phyloP scores from a whole-genome alignment of 2,797 vertebrate genomes.

The Syngnathus acus region DNA sequence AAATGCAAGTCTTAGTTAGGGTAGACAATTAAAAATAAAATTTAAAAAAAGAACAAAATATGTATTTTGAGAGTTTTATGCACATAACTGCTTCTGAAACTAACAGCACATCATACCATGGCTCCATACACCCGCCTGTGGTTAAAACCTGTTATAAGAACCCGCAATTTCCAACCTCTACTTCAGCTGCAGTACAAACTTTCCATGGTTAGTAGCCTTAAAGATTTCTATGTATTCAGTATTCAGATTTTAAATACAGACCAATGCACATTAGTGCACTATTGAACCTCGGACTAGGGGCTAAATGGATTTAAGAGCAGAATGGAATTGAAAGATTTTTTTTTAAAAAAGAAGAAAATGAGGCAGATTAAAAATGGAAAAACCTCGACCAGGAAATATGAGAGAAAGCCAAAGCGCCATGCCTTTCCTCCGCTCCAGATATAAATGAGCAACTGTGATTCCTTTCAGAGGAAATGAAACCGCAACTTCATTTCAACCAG shows the following conservation, averaged over 20 bases:
- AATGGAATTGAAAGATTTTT: conserved; percentile 46
- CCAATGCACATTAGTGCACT: conserved; percentile 6
- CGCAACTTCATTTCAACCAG: background rate
- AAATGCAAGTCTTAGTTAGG: too few species aligned
- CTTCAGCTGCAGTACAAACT: conserved; percentile 19
- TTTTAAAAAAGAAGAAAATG: conserved; percentile 10
- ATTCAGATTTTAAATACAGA: conserved; percentile 49
- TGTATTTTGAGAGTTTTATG: background rate
- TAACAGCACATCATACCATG: conserved; percentile 10
- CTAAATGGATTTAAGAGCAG: conserved; percentile 40
- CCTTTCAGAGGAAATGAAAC: conserved; percentile 33
- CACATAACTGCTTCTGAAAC: background rate
- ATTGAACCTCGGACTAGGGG: conserved; percentile 33
- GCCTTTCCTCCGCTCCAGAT: conserved; percentile 26
- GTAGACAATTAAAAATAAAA: background rate
- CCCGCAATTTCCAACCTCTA: conserved; percentile 13
- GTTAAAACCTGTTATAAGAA: conserved; percentile 29
- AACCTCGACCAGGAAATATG: conserved; percentile 28
- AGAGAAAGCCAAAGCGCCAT: conserved; percentile 10
- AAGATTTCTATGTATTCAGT: conserved; percentile 36
- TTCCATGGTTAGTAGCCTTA: conserved; percentile 26
- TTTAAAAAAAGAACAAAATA: background rate
- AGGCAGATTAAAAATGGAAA: conserved; percentile 45
- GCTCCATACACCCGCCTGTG: conserved; percentile 12
- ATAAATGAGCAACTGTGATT: conserved; percentile 26